phyloP scores from a whole-genome alignment of 1,140 invertebrate species.

The Heliconius eleuchia region DNA sequence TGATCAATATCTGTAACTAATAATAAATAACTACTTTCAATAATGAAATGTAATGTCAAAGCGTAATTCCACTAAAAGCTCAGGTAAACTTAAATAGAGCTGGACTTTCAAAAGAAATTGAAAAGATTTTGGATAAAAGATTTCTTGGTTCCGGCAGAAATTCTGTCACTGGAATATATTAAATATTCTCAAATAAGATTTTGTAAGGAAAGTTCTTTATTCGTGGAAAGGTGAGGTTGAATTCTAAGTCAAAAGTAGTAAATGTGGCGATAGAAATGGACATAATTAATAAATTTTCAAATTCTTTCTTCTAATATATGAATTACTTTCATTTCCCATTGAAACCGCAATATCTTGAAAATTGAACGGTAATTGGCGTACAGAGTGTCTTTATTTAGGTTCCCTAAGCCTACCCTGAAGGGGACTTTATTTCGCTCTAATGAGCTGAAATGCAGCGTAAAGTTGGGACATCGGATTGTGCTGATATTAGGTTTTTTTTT shows the following conservation, averaged over 20 bases:
- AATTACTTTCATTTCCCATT: too few species aligned
- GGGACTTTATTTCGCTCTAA: too few species aligned
- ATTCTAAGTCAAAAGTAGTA: background rate
- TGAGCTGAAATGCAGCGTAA: too few species aligned
- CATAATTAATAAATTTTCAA: background rate
- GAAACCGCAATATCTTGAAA: too few species aligned
- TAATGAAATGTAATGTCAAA: background rate
- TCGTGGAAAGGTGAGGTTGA: background rate
- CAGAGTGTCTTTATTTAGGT: too few species aligned
- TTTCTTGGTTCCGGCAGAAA: conserved; percentile 5
- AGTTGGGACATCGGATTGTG: too few species aligned
- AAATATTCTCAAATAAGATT: conserved; percentile 7
- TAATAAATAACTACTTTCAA: background rate
- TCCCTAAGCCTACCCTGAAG: too few species aligned
- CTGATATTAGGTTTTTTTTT: too few species aligned
- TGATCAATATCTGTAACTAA: background rate
- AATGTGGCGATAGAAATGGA: background rate
- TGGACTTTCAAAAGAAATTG: conserved; percentile 13
- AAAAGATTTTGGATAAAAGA: conserved; percentile 10
- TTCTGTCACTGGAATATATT: conserved; percentile 11
- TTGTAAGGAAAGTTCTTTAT: background rate
- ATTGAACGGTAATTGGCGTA: too few species aligned
- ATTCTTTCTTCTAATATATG: too few species aligned
- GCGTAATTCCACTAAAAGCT: conserved; percentile 8
- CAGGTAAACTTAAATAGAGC: conserved; percentile 11